Evolutionary conservation across 2,888 invertebrate species (phyloP).

Genomic region (Eulithis prunata): DNA sequence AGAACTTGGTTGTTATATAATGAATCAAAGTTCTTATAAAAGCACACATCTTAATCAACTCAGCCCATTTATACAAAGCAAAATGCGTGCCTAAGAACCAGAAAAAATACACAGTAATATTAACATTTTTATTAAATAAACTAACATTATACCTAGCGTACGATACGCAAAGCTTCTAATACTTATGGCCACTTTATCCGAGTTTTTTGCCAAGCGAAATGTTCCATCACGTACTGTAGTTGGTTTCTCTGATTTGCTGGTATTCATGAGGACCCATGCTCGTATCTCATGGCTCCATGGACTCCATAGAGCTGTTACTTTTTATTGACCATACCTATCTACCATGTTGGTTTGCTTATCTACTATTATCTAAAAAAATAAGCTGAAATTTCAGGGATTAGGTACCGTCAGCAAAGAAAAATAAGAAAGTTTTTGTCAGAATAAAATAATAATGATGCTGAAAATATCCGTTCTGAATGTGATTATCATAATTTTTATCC

Average conservation of each 20-base stretch:
- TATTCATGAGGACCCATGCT: slow-evolving; percentile 16
- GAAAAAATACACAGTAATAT: too few species aligned
- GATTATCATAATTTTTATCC: too few species aligned
- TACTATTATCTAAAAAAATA: slow-evolving; percentile 68
- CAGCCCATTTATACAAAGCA: too few species aligned
- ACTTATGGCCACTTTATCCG: slow-evolving; percentile 11
- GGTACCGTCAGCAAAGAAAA: slow-evolving; percentile 53
- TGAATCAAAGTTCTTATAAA: too few species aligned
- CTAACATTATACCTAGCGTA: not conserved
- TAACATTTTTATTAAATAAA: slow-evolving; percentile 3
- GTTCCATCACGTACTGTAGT: slow-evolving; percentile 16
- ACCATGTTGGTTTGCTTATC: slow-evolving; percentile 51
- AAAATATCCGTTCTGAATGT: too few species aligned
- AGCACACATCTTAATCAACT: too few species aligned
- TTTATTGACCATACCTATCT: slow-evolving; percentile 68
- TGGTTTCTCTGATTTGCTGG: slow-evolving; percentile 22
- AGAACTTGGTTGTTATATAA: too few species aligned
- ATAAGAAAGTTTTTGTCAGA: not conserved
- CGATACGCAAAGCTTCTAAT: slow-evolving; percentile 9
- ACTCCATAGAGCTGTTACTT: slow-evolving; percentile 51
- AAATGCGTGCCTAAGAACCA: too few species aligned
- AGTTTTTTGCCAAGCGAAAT: slow-evolving; percentile 20
- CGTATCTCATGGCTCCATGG: slow-evolving; percentile 20
- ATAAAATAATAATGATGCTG: too few species aligned
- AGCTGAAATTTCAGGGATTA: slow-evolving; percentile 59